phyloP scores from a whole-genome alignment of 2,888 invertebrate genomes.

The Temnothorax rugatulus region DNA sequence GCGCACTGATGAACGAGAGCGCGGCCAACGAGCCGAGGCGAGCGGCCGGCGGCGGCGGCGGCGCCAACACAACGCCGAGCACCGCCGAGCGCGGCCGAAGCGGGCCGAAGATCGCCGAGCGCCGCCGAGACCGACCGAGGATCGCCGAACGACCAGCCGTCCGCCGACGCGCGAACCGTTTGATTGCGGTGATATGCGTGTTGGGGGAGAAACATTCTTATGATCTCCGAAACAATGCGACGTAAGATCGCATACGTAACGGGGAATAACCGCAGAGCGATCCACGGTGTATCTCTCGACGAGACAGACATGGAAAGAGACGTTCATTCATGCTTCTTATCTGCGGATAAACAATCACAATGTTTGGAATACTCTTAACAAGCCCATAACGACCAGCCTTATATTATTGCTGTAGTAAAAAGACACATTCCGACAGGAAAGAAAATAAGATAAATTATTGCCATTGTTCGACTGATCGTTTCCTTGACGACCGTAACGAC shows the following conservation, averaged over 20 bases:
- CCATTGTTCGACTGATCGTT: not conserved
- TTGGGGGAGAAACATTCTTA: not conserved
- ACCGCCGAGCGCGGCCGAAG: not conserved
- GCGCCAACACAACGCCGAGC: not conserved
- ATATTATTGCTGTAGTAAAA: not conserved
- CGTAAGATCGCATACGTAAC: not conserved
- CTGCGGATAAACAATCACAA: not conserved
- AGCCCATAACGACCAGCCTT: not conserved
- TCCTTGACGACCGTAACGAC: not conserved
- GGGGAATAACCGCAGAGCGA: not conserved
- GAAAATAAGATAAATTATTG: not conserved
- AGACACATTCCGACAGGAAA: not conserved
- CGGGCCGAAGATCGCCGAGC: constrained; percentile 60
- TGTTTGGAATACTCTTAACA: not conserved
- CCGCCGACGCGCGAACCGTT: not conserved
- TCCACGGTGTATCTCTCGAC: not conserved
- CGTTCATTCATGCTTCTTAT: not conserved
- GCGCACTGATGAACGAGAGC: constrained; percentile 64
- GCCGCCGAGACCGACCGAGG: constrained; percentile 44
- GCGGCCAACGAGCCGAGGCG: constrained; percentile 25
- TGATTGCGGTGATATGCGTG: not conserved
- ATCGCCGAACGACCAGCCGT: constrained; percentile 30
- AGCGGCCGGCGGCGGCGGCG: constrained; percentile 28
- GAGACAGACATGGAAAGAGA: not conserved
- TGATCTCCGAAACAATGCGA: not conserved